A percentile compares a stretch with the other conserved stretches of the same genome.
These are phyloP conservation scores for Plebejus argus DNA, from an alignment of 2,888 invertebrate genomes.

Conservation along the genomic window DNA sequence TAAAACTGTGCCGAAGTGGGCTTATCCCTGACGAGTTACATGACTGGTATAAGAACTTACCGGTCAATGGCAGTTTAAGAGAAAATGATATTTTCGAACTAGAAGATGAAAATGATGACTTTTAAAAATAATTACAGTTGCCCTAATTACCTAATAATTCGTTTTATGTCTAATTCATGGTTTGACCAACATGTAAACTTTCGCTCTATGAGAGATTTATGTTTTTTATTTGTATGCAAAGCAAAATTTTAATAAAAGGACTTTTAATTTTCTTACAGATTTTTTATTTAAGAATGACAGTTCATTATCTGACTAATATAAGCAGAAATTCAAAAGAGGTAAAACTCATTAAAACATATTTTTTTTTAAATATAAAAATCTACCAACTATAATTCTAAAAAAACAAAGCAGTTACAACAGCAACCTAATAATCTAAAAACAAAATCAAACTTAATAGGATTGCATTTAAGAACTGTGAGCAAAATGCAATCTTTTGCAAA, in stretches of 20 bases:
- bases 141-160: no score
- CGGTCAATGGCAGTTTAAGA: no score
- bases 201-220: background rate
- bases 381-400: background rate
- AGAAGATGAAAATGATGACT: constrained; percentile 1
- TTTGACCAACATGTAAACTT: no score
- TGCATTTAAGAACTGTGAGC: background rate
- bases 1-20: no score
- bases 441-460: constrained; percentile 1
- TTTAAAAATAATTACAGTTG: no score
- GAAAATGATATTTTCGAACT: background rate
- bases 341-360: background rate
- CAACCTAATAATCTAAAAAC: background rate
- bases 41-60: no score
- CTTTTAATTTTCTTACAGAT: background rate
- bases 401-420: background rate
- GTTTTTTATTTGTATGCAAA: background rate
- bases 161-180: no score
- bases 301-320: background rate
- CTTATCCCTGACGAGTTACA: no score
- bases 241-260: background rate
- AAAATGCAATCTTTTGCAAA: background rate
- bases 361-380: background rate
- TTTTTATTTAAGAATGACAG: background rate
- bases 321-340: background rate